Conservation (phyloP, 92 coral and sea anemone genomes). For the Nematostella vectensis region DNA sequence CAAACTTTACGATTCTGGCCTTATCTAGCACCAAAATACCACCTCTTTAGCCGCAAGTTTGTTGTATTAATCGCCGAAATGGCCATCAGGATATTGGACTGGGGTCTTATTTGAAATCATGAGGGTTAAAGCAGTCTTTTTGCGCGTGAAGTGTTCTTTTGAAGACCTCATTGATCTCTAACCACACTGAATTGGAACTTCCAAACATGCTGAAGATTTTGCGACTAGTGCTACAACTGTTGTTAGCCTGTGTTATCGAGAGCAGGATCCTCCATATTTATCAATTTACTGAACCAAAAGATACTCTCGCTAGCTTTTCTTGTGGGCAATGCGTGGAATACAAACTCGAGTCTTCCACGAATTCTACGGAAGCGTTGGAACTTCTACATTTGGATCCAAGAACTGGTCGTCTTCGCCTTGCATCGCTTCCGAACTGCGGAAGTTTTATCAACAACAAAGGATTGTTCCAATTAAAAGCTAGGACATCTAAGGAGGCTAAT, state of each 20-base stretch:
- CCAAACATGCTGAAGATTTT: slow-evolving; percentile 25
- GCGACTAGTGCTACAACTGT: slow-evolving; percentile 12
- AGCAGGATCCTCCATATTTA: slow-evolving; percentile 64
- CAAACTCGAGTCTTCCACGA: slow-evolving; percentile 15
- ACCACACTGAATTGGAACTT: slow-evolving; percentile 8
- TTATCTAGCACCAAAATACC: slow-evolving; percentile 12
- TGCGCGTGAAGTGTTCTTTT: slow-evolving; percentile 20
- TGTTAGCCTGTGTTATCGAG: slow-evolving; percentile 25
- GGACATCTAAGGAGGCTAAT: slow-evolving; percentile 33
- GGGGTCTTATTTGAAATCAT: neutral
- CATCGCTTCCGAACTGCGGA: slow-evolving; percentile 51
- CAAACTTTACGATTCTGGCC: slow-evolving; percentile 20
- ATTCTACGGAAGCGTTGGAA: slow-evolving; percentile 25
- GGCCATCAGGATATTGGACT: neutral
- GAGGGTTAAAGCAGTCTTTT: slow-evolving; percentile 4
- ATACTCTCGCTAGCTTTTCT: slow-evolving; percentile 49
- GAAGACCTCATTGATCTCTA: slow-evolving; percentile 18
- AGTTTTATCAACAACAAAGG: slow-evolving; percentile 40
- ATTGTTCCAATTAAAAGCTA: slow-evolving; percentile 40
- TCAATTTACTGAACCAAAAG: slow-evolving; percentile 38
- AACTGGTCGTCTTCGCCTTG: slow-evolving; percentile 60
- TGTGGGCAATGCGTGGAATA: slow-evolving; percentile 30
- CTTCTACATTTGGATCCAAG: slow-evolving; percentile 49
- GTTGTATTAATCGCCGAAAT: slow-evolving; percentile 3
- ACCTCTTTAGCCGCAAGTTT: slow-evolving; percentile 2